Base-by-base conservation (phyloP, 2,113 vertebrate genomes). In the Neogobius melanostomus region DNA sequence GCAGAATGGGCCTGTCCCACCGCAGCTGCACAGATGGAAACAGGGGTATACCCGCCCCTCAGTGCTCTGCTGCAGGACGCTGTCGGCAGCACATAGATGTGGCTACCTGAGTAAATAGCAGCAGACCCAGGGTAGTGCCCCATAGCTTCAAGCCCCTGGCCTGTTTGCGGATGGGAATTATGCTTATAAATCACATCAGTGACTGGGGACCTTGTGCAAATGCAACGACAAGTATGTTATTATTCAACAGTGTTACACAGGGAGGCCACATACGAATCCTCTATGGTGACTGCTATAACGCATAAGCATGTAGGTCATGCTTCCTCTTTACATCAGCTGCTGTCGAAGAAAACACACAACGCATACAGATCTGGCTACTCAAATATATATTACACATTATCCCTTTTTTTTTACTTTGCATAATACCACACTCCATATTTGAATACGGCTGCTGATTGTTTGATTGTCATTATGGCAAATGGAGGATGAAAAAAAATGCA, bases 61-160 rank as follows among this genome's bases (percentile, higher is more conserved):
- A 48, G 77, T 51, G 75, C 52, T 17, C n/a, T 17, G 72, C 86
- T 47, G 70, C 77, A 74, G 83, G 74, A 63, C 74, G 46, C 75
- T 78, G 71, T 80, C 75, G 5, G 61, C 1, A 5, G 28, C 28
- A 36, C 28, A 36, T 36, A 5, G 28, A 36, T 50, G 49, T 73
- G 61, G 76, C 80, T 81, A 80, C 72, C 76, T 91, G 87, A 88
- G 85, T 87, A 89, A 90, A 92, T 86, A 89, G 88, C 82, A 77
- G 72, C 81, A 77, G 84, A 90, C 87, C 86, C 69, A 15, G 87
- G 80, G 83, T 86, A 76, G 70, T 81, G 80, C 83, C 87, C 89
- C 48, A 49, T 71, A 76, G 86, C 72, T 82, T 73, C 45, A 72
- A 77, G 83, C 83, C 82, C 79, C 77, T 63, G 68, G 83, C 82